Evolutionary conservation across 2,888 invertebrate species (phyloP), one percentile per base, ranked within the genome.

Genomic region (Punctoribates punctum): DNA sequence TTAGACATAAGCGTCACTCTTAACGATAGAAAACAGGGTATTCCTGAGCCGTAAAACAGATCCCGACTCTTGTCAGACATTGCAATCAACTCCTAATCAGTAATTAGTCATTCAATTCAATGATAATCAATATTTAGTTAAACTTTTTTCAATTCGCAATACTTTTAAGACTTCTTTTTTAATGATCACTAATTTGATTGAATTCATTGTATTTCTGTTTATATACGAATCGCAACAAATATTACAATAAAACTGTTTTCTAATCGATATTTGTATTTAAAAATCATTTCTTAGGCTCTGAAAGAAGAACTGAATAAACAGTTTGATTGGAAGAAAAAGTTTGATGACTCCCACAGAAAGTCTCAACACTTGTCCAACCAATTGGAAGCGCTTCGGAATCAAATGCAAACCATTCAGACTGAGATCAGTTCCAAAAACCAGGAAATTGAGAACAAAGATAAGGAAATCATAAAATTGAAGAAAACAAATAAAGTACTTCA

Each of bases 241-340:
- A 70, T 70, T 42, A 46, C 70, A 70, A 70, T 70, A 70, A 70
- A 70, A 70, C 1, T 70, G 38, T 34, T 65, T 65, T 65, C n/a
- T 34, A 65, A 46, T n/a, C 46, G 46, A 46, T 46, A 46, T 23
- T 46, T 67, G 20, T 70, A 1, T 57, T 57, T 54, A 2, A 9
- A n/a, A 9, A 20, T 38, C 8, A 20, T 46, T 25, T 46, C 38
- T 34, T 70, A 70, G 70, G 46, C 70, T 42, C 20, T 70, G 38
- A 70, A 42, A 46, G 70, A 70, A 23, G 20, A 23, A 20, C 70
- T 46, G 70, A 70, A 70, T 11, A 48, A 25, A 15, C 51, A 57
- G 54, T 29, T 48, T 17, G 17, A 54, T 20, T 73, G 51, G 73
- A 57, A 25, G 25, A 6, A 9, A 57, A 73, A 73, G 15, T 70